Conservation (phyloP, 35 echinoderm and acorn worm genomes). For the Heliocidaris erythrogramma region DNA sequence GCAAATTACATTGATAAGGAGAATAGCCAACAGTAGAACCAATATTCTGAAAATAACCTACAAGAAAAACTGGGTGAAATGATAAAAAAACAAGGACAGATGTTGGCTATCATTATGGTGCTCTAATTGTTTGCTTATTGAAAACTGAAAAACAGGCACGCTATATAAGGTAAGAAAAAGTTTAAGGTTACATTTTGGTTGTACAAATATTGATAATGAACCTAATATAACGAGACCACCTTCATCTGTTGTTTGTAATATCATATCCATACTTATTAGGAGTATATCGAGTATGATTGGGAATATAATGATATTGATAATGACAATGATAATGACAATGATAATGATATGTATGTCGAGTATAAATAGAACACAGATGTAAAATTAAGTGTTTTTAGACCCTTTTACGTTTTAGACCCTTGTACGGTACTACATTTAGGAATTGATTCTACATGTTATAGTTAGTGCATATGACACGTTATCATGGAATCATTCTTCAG, state of each 20-base stretch:
- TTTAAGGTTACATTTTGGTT: neutral
- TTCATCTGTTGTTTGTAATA: no score
- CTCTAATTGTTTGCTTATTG: neutral
- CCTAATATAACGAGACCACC: neutral
- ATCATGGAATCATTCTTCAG: neutral
- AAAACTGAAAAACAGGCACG: neutral
- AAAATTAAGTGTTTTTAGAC: no score
- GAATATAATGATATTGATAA: no score
- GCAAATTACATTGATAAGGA: no score
- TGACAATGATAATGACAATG: no score
- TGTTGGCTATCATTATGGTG: neutral
- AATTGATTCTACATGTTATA: no score
- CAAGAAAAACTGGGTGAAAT: neutral
- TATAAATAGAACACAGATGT: no score
- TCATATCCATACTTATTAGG: no score
- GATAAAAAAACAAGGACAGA: conserved; percentile 10
- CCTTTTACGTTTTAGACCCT: no score
- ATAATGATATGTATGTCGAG: no score
- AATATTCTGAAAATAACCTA: neutral
- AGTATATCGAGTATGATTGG: no score
- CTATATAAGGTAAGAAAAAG: neutral
- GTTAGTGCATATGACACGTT: neutral
- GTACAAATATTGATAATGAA: neutral
- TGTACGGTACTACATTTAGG: no score
- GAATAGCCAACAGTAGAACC: neutral